phyloP scores from a whole-genome alignment of 2,113 vertebrate genomes.

The Phylloscopus whistleri region DNA sequence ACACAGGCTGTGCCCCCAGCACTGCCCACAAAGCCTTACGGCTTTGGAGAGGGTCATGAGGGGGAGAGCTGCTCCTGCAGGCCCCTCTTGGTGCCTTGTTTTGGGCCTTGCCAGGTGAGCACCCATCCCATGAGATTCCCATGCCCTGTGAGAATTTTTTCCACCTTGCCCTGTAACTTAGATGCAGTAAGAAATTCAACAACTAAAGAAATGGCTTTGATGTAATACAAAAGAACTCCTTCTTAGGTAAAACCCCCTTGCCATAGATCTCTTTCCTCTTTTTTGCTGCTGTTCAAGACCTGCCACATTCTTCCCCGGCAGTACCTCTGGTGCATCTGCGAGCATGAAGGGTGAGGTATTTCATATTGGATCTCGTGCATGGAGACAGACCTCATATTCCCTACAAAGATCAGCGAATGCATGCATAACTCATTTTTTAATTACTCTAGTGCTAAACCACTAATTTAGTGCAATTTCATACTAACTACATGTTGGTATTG shows the following conservation, averaged over 20 bases:
- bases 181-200: neutral
- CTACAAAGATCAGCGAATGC: neutral
- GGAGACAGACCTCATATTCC: neutral
- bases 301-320: neutral
- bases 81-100: neutral
- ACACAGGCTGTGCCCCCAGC: neutral
- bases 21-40: neutral
- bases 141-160: neutral
- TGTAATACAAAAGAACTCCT: neutral
- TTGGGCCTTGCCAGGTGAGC: neutral
- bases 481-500: slow-evolving; percentile 40
- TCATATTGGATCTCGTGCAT: neutral
- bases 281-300: neutral
- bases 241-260: neutral
- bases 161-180: neutral
- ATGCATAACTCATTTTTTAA: slow-evolving; percentile 35
- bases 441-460: slow-evolving; percentile 18
- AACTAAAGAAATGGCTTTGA: neutral
- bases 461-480: slow-evolving; percentile 52
- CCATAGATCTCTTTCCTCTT: neutral
- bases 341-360: neutral
- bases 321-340: neutral
- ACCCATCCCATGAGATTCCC: neutral
- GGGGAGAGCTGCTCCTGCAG: neutral
- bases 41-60: neutral